Evolutionary conservation across 2,888 invertebrate genomes (phyloP).

Genomic region (Incurvaria masculella): DNA sequence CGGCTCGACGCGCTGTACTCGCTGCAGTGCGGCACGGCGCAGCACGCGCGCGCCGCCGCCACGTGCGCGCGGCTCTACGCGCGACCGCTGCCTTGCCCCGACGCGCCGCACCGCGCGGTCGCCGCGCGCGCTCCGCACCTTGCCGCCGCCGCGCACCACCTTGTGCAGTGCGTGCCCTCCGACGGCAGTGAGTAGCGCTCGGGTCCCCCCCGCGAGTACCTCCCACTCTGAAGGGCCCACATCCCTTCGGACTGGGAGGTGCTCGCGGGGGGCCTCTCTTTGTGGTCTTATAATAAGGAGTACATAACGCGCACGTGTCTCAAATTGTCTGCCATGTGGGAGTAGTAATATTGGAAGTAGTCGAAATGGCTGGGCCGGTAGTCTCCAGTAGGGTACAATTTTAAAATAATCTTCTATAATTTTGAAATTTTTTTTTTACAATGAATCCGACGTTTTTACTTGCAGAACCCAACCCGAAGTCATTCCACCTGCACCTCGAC

Average conservation of each 20-base stretch:
- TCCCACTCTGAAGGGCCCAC: no score
- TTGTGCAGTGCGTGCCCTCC: conserved; percentile 51
- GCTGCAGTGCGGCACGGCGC: conserved; percentile 67
- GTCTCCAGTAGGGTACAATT: no score
- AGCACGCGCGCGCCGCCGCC: conserved; percentile 74
- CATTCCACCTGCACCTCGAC: conserved; percentile 68
- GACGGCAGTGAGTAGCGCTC: conserved; percentile 27
- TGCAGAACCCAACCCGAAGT: conserved; percentile 39
- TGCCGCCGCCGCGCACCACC: conserved; percentile 60
- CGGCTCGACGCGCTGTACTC: conserved; percentile 71
- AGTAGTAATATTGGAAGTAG: no score
- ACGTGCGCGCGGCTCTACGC: conserved; percentile 75
- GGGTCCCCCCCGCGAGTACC: no score
- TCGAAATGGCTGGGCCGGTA: no score
- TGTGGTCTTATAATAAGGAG: no score
- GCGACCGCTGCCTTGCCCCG: conserved; percentile 29
- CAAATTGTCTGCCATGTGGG: no score
- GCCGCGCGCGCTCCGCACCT: conserved; percentile 55
- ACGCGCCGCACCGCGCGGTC: conserved; percentile 50
- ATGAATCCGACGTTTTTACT: no score
- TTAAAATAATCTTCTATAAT: no score
- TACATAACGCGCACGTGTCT: no score
- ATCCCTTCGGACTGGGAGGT: no score
- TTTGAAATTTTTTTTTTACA: no score
- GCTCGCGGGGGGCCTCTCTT: conserved; percentile 1